These are phyloP conservation scores for Elaphurus davidianus DNA, from an alignment of 2,113 vertebrate species.

Conservation along the genomic window DNA sequence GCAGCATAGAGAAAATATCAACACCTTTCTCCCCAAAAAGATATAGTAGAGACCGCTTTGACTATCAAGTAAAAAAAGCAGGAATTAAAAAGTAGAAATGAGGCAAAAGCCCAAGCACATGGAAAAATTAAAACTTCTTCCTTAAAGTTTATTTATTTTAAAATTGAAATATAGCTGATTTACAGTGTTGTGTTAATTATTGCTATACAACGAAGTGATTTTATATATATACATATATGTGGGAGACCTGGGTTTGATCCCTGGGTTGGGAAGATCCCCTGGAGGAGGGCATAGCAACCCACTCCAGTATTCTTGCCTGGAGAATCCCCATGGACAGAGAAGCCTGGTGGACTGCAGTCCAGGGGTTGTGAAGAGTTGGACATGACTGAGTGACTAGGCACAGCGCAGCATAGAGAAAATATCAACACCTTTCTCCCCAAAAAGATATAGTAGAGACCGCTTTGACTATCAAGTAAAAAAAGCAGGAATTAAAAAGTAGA, in stretches of 20 bases:
- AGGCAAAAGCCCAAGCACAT: not conserved
- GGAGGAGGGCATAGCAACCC: not conserved
- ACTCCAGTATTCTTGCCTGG: not conserved
- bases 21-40: not conserved
- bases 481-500: constrained; percentile 15
- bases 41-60: not conserved
- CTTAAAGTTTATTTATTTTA: not conserved
- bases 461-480: not conserved
- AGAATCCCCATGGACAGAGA: not conserved
- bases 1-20: not conserved
- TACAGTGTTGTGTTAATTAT: not conserved
- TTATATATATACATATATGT: not conserved
- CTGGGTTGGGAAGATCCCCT: not conserved
- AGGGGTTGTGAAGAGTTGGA: not conserved
- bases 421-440: not conserved
- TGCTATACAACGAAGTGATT: not conserved
- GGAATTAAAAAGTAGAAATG: constrained; percentile 33
- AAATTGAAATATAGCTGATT: not conserved
- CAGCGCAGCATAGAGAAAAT: not conserved
- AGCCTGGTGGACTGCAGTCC: not conserved
- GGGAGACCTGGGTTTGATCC: not conserved
- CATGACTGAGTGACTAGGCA: not conserved
- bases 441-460: not conserved
- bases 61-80: not conserved
- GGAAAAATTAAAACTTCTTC: not conserved